These are phyloP conservation scores for Nephrotoma appendiculata DNA, from an alignment of 2,888 invertebrate genomes.

Conservation along the genomic window DNA sequence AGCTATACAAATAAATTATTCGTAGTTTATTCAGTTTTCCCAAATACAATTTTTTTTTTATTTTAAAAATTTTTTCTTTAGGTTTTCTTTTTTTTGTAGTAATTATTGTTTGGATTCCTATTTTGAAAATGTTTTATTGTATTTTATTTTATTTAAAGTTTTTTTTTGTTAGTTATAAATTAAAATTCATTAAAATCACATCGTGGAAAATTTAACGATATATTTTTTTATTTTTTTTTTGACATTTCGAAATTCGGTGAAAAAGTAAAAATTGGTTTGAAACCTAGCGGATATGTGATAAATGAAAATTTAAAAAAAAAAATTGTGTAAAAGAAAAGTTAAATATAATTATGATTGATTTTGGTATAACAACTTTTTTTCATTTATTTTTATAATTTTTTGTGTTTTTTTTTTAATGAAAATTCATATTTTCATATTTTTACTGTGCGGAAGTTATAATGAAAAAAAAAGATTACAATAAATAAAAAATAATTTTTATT, in stretches of 20 bases:
- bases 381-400: not conserved
- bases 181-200: not conserved
- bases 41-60: not conserved
- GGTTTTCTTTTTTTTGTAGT: not conserved
- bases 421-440: not conserved
- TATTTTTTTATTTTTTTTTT: not conserved
- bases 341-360: not conserved
- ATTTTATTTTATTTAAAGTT: not conserved
- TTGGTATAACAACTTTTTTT: not conserved
- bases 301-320: not conserved
- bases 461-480: not conserved
- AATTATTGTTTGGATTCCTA: not conserved
- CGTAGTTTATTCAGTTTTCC: not conserved
- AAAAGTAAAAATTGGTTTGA: not conserved
- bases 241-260: not conserved
- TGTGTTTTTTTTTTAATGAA: not conserved
- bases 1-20: not conserved
- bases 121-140: not conserved
- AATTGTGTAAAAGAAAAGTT: not conserved
- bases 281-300: not conserved
- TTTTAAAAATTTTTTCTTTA: not conserved
- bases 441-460: not conserved
- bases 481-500: not conserved
- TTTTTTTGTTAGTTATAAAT: not conserved
- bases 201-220: not conserved